Conservation (phyloP, 1,140 invertebrate species). For the Procambarus virginalis region DNA sequence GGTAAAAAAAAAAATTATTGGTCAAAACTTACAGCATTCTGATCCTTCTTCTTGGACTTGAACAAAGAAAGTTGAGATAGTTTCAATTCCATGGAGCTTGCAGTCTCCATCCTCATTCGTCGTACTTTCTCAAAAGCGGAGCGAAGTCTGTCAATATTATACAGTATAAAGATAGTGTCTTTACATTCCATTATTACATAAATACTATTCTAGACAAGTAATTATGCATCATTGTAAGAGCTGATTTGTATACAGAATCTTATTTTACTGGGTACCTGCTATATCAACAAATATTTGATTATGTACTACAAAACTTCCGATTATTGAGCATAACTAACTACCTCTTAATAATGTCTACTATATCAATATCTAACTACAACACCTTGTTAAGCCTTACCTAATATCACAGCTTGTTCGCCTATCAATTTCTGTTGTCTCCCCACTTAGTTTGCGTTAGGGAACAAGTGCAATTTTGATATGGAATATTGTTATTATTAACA, state of each 20-base stretch:
- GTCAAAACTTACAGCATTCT: slow-evolving; percentile 25
- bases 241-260: no score
- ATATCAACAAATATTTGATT: no score
- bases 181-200: neutral
- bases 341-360: no score
- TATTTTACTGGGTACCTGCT: no score
- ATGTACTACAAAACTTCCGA: no score
- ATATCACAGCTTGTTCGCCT: slow-evolving; percentile 36
- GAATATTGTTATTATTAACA: no score
- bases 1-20: neutral
- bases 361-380: no score
- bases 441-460: slow-evolving; percentile 46
- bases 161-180: neutral
- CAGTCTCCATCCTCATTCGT: slow-evolving; percentile 60
- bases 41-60: slow-evolving; percentile 69
- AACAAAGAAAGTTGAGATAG: slow-evolving; percentile 69
- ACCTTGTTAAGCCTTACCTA: slow-evolving; percentile 33
- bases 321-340: no score
- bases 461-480: slow-evolving; percentile 6
- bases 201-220: neutral
- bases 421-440: slow-evolving; percentile 17
- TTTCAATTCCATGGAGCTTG: slow-evolving; percentile 68
- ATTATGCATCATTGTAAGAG: no score
- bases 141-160: slow-evolving; percentile 48
- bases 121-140: slow-evolving; percentile 68